Base-by-base conservation (phyloP, 2,888 invertebrate species). In the Augochlorella aurata region DNA sequence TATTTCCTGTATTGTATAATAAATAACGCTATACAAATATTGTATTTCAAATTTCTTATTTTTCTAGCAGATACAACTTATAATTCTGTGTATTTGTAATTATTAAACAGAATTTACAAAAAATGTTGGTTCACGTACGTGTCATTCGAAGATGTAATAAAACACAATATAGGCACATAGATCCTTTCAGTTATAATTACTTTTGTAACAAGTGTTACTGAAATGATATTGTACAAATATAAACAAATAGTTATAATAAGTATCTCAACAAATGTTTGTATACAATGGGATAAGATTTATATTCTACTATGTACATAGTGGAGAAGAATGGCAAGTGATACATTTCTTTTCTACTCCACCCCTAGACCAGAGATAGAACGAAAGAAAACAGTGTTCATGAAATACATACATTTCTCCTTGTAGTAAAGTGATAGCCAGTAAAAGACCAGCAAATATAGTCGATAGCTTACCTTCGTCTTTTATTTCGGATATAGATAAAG, bases 301-400 rank as follows among this genome's bases (percentile, higher is more conserved):
- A 58, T 44, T 38, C 24, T 21, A 49, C 10, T 49, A 67, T 66
- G 45, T 61, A 67, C 50, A 66, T 74, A 65, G 67, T 81, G 5
- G 38, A 38, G 0, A 4, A 5, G 7, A 38, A 38, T 38, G 38
- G 7, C 4, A 38, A 38, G 5, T 29, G 3, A 29, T 29, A 29
- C 5, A 38, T 38, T 38, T 0, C 5, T 38, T 38, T 38, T 7
- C 5, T 38, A 38, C 38, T 38, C 7, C 38, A 38, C 5, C 7
- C 38, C 38, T 38, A 7, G 5, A 38, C 7, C 3, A 38, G 38
- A 38, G 5, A 38, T 38, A 38, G 38, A 38, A 4, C 3, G 5
- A 38, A 29, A 38, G 5, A 38, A 38, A 5, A 38, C 38, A 38
- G 3, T 29, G 29, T 2, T 29, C 29, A 29, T 29, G 29, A 29